Percentiles rank a stretch among this genome's conserved stretches.
These are phyloP conservation scores for Neosilurus mollespiculum DNA, from an alignment of 2,797 vertebrate species.

Conservation along the genomic window DNA sequence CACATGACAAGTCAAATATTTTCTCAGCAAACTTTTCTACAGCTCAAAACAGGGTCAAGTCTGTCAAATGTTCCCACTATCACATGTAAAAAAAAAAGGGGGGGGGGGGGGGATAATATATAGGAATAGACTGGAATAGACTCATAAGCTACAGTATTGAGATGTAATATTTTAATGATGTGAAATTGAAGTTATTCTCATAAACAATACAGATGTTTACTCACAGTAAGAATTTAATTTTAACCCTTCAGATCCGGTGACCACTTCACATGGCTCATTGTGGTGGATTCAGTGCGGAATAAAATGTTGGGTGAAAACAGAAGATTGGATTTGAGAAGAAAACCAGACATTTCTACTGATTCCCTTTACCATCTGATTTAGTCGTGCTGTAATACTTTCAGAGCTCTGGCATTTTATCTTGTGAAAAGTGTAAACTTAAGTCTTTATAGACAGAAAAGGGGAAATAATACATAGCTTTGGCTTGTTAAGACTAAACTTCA, in stretches of 20 bases:
- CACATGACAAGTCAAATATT: not conserved
- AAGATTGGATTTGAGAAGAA: not conserved
- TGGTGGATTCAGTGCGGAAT: not conserved
- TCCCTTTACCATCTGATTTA: not conserved
- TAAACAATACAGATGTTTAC: not conserved
- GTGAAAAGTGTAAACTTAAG: not conserved
- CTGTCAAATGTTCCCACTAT: not conserved
- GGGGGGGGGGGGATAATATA: not conserved
- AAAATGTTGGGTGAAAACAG: not conserved
- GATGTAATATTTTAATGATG: not conserved
- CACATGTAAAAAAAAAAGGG: too few relatives aligned
- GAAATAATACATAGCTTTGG: not conserved
- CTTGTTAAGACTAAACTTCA: not conserved
- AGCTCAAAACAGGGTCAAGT: not conserved
- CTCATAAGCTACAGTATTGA: not conserved
- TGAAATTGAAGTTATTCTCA: not conserved
- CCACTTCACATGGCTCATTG: not conserved
- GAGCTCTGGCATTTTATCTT: not conserved
- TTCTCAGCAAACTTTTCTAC: not conserved
- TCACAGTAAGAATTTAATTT: slow-evolving; percentile 5
- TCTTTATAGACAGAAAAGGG: not conserved
- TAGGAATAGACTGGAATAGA: not conserved
- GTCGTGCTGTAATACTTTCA: not conserved
- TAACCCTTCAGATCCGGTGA: not conserved
- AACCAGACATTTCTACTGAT: not conserved